A percentile compares a stretch with the other conserved stretches of the same genome.
These are phyloP conservation scores for Mellivora capensis DNA, from an alignment of 2,113 vertebrate species.

Conservation along the genomic window DNA sequence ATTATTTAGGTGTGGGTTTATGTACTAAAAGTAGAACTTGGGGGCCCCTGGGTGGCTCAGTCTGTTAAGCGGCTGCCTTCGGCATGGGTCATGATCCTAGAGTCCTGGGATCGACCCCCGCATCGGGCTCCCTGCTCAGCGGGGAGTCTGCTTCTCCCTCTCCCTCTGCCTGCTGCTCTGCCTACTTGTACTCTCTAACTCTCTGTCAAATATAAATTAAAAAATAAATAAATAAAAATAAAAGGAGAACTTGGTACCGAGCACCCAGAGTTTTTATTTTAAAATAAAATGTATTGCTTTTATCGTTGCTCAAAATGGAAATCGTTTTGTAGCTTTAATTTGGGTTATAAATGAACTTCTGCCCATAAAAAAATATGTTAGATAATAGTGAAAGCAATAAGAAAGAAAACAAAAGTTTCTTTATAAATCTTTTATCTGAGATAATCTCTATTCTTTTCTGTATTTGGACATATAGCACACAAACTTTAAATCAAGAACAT, in stretches of 20 bases:
- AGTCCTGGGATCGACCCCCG: too few relatives aligned
- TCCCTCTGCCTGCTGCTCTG: too few relatives aligned
- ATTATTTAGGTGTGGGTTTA: neutral
- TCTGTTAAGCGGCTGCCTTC: too few relatives aligned
- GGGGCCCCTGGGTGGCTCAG: too few relatives aligned
- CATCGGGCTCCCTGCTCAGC: too few relatives aligned
- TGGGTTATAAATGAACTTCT: neutral
- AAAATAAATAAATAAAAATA: neutral
- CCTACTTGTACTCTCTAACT: too few relatives aligned
- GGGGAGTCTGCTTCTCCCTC: too few relatives aligned
- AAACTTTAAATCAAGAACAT: neutral
- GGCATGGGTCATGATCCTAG: too few relatives aligned
- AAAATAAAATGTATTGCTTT: neutral
- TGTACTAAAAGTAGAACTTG: neutral
- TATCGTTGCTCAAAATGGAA: neutral
- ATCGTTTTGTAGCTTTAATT: neutral
- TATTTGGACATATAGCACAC: neutral
- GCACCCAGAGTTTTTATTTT: neutral
- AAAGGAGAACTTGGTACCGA: neutral
- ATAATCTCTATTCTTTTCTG: neutral
- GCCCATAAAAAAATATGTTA: neutral
- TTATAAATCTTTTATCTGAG: neutral
- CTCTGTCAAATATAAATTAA: too few relatives aligned
- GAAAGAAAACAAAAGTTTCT: neutral
- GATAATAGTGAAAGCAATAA: neutral